These are phyloP conservation scores for Syrista parreyssii DNA, from an alignment of 2,888 invertebrate species.

Conservation along the genomic window DNA sequence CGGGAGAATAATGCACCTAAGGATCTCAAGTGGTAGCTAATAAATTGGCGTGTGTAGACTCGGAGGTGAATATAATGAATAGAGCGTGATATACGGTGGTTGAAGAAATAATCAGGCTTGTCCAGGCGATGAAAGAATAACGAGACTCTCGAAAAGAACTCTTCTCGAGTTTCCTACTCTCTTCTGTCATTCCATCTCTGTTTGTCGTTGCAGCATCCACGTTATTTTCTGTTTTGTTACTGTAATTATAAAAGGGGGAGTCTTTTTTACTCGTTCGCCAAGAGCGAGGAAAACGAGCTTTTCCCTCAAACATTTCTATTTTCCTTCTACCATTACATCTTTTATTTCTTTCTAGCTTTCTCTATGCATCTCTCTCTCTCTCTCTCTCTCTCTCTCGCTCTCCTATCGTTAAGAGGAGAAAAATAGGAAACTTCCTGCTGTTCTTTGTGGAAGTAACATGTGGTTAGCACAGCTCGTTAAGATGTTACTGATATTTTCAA, in stretches of 20 bases:
- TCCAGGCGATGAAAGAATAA: background rate
- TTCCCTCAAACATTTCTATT: background rate
- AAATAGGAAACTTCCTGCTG: background rate
- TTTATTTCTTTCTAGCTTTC: background rate
- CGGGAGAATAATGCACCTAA: background rate
- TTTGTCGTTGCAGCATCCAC: background rate
- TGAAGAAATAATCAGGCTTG: background rate
- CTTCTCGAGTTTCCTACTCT: background rate
- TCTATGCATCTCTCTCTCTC: background rate
- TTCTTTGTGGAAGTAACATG: background rate
- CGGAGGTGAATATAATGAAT: background rate
- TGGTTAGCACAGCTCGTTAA: background rate
- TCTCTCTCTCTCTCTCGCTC: no score
- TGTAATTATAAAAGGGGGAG: background rate
- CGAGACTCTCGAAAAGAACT: background rate
- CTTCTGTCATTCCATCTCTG: background rate
- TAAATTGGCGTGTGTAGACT: background rate
- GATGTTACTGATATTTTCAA: background rate
- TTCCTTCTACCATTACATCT: background rate
- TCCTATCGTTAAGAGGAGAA: background rate
- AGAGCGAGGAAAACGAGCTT: background rate
- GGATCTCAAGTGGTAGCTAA: background rate
- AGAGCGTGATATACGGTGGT: background rate
- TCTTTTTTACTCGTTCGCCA: background rate
- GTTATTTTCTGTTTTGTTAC: background rate